phyloP scores from a whole-genome alignment of 2,113 vertebrate species.

The Cyrtonyx montezumae region DNA sequence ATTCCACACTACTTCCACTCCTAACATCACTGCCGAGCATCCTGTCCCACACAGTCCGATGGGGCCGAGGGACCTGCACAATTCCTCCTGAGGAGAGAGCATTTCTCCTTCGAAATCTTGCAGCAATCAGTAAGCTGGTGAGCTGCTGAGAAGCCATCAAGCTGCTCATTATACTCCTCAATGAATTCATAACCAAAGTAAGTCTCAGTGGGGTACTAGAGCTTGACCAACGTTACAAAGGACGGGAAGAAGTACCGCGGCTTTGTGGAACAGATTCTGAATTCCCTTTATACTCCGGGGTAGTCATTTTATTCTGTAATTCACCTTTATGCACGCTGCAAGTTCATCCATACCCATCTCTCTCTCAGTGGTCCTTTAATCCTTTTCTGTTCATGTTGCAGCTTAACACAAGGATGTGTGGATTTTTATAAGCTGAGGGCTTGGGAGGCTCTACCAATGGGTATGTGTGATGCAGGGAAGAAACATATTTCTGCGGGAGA shows the following conservation, averaged over 20 bases:
- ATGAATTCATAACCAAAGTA: neutral
- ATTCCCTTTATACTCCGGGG: neutral
- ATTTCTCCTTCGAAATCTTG: neutral
- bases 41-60: fast-evolving
- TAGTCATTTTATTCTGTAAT: constrained; percentile 5
- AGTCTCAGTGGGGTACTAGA: neutral
- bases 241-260: neutral
- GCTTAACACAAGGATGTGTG: neutral
- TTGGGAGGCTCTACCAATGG: constrained; percentile 28
- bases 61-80: neutral
- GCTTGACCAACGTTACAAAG: neutral
- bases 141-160: neutral
- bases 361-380: constrained; percentile 34
- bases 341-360: neutral
- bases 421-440: neutral
- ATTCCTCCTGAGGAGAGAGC: neutral
- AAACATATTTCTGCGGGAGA: constrained; percentile 34
- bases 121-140: neutral
- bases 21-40: neutral
- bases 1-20: neutral
- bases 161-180: neutral
- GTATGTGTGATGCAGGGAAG: neutral
- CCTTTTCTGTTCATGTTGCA: neutral
- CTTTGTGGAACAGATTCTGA: constrained; percentile 36
- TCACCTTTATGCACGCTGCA: neutral